Evolutionary conservation across 2,888 invertebrate genomes (phyloP).

Genomic region (Rotaria magnacalcarata): DNA sequence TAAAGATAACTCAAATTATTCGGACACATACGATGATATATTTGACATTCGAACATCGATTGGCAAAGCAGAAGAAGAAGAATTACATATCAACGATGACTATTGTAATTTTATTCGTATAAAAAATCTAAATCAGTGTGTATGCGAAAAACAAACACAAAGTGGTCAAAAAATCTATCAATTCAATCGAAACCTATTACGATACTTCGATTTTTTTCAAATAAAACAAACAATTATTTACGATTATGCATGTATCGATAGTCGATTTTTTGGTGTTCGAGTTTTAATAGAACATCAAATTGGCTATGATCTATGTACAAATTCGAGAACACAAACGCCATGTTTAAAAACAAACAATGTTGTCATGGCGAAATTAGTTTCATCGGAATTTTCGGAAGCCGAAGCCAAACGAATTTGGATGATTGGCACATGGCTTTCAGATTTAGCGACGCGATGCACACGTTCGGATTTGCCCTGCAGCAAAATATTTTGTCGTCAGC

Average conservation of each 20-base stretch:
- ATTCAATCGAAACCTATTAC: background rate
- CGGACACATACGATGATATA: constrained; percentile 2
- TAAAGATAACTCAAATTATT: background rate
- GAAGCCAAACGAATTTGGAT: background rate
- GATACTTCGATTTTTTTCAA: constrained; percentile 27
- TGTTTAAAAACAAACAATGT: background rate
- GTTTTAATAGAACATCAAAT: constrained; percentile 1
- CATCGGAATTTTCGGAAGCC: background rate
- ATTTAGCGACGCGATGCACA: background rate
- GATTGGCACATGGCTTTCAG: background rate
- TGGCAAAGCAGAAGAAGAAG: constrained; percentile 19
- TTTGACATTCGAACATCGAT: constrained; percentile 1
- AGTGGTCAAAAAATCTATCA: background rate
- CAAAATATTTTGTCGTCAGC: background rate
- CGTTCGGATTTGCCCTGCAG: background rate
- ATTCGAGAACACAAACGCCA: background rate
- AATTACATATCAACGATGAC: constrained; percentile 16
- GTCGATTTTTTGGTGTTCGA: constrained; percentile 3
- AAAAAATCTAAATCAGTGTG: background rate
- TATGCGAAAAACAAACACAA: background rate
- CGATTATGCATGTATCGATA: constrained; percentile 21
- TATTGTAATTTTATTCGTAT: constrained; percentile 9
- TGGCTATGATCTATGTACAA: constrained; percentile 23
- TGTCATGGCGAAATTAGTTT: background rate
- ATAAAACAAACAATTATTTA: background rate